Evolutionary conservation across 2,797 vertebrate species (phyloP).

Genomic region (Urophycis tenuis): DNA sequence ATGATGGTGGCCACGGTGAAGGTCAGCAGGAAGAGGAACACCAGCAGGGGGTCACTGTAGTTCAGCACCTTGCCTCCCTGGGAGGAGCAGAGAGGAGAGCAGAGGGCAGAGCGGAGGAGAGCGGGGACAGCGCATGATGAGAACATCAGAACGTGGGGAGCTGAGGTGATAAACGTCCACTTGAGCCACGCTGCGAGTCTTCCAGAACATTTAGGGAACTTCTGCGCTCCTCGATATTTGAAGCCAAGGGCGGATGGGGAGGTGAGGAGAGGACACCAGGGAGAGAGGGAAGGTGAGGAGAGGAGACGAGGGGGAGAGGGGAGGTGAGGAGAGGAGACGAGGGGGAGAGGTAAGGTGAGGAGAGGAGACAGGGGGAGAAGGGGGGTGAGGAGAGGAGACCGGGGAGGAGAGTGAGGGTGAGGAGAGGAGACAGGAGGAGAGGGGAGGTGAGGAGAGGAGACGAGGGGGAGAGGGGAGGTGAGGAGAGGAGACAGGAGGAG

Average conservation of each 20-base stretch:
- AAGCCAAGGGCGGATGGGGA: neutral
- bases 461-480: too few relatives aligned
- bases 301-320: neutral
- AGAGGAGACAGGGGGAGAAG: neutral
- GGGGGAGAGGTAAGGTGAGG: neutral
- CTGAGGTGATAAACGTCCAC: neutral
- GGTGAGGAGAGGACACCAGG: neutral
- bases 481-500: too few relatives aligned
- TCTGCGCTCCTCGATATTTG: neutral
- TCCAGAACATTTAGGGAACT: neutral
- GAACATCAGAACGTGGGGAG: too few relatives aligned
- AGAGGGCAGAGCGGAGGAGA: too few relatives aligned
- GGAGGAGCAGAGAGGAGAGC: neutral
- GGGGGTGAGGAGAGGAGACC: neutral
- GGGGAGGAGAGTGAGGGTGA: too few relatives aligned
- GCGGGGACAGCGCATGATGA: neutral
- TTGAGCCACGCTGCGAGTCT: neutral
- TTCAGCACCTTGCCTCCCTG: constrained; percentile 85
- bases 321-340: neutral
- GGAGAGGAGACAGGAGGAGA: too few relatives aligned
- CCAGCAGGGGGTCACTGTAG: constrained; percentile 83
- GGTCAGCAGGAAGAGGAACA: constrained; percentile 87
- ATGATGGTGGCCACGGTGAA: constrained; percentile 86
- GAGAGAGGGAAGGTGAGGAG: neutral
- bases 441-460: neutral